A percentile compares a stretch with the other conserved stretches of the same genome.
These are phyloP conservation scores for Dryobates pubescens DNA, from an alignment of 2,797 vertebrate genomes.

Conservation along the genomic window DNA sequence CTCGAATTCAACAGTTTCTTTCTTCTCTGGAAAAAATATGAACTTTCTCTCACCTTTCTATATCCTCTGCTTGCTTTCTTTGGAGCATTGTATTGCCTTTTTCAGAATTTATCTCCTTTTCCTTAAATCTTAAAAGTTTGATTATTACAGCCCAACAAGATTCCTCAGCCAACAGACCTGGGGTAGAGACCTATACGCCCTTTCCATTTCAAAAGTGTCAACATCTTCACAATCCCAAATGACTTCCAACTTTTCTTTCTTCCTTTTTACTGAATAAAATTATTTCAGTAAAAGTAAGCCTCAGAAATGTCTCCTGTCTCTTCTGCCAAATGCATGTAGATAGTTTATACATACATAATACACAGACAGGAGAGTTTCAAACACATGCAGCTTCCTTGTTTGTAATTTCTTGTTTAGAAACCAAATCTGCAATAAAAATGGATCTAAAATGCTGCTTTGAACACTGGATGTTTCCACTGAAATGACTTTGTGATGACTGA, in stretches of 20 bases:
- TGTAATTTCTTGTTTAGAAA: constrained; percentile 12
- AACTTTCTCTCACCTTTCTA: constrained; percentile 63
- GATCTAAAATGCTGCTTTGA: background rate
- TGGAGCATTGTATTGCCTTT: constrained; percentile 54
- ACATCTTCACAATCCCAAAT: constrained; percentile 57
- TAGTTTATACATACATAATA: background rate
- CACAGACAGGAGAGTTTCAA: background rate
- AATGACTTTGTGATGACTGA: background rate
- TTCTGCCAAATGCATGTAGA: constrained; percentile 6
- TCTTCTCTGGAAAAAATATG: constrained; percentile 58
- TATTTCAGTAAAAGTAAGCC: constrained; percentile 5
- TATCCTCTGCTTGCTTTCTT: constrained; percentile 56
- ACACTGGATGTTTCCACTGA: background rate
- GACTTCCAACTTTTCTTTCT: constrained; percentile 63
- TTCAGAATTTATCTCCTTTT: constrained; percentile 58
- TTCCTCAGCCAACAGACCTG: constrained; percentile 37
- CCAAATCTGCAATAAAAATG: background rate
- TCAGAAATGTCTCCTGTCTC: constrained; percentile 15
- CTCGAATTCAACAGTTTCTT: constrained; percentile 58
- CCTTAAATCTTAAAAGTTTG: constrained; percentile 64
- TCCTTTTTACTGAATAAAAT: constrained; percentile 8
- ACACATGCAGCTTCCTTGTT: background rate
- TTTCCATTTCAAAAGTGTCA: constrained; percentile 58
- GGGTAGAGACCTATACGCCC: constrained; percentile 42
- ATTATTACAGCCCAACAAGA: constrained; percentile 64